phyloP scores from a whole-genome alignment of 2,888 invertebrate species.

The Argyresthia goedartella region DNA sequence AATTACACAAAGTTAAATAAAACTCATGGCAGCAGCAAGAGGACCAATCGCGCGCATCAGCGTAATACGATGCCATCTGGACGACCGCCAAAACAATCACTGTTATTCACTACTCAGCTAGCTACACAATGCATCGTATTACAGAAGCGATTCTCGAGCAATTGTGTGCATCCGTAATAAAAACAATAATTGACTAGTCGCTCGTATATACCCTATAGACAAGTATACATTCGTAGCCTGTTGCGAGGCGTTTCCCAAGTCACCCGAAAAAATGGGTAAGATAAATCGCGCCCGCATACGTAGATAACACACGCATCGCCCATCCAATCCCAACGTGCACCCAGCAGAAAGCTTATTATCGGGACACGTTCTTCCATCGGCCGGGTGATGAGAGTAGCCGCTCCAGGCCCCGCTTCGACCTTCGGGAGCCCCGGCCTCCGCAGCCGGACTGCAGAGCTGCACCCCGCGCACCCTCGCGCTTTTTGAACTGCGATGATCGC shows the following conservation, averaged over 20 bases:
- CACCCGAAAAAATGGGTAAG: slow-evolving; percentile 52
- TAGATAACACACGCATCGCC: slow-evolving; percentile 64
- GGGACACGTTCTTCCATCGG: slow-evolving; percentile 46
- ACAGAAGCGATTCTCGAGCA: slow-evolving; percentile 7
- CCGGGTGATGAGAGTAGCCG: slow-evolving; percentile 35
- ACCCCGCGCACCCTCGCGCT: slow-evolving; percentile 43
- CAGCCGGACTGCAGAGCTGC: slow-evolving; percentile 26
- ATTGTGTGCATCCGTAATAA: slow-evolving; percentile 3
- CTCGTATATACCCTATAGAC: too few species aligned
- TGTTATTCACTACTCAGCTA: slow-evolving; percentile 61
- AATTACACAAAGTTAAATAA: too few species aligned
- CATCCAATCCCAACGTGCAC: slow-evolving; percentile 60
- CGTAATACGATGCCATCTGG: slow-evolving; percentile 59
- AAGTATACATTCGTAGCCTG: too few species aligned
- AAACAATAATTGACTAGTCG: slow-evolving; percentile 1
- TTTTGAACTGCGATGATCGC: slow-evolving; percentile 67
- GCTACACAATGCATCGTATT: slow-evolving; percentile 16
- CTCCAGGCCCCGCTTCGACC: neutral
- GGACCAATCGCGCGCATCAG: slow-evolving; percentile 38
- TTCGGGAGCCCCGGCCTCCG: neutral
- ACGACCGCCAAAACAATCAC: slow-evolving; percentile 64
- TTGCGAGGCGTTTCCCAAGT: slow-evolving; percentile 21
- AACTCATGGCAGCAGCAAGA: neutral
- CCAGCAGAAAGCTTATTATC: slow-evolving; percentile 63
- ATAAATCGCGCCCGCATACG: slow-evolving; percentile 47